These are phyloP conservation scores for Prunella strophiata DNA, from an alignment of 2,797 vertebrate species.

Conservation along the genomic window DNA sequence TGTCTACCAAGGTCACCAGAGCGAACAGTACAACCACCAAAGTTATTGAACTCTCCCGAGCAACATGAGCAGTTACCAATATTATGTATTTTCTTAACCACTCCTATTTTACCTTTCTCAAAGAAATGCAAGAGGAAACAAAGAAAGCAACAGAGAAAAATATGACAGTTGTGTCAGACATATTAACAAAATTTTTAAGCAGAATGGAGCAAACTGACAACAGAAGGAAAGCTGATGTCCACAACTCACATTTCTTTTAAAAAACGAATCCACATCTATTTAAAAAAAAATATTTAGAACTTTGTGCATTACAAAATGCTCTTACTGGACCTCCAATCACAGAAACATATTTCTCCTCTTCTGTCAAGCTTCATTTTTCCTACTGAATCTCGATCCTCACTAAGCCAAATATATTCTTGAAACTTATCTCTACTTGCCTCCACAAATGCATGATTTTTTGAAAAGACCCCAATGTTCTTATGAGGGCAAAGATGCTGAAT, in stretches of 20 bases:
- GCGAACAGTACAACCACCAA: background rate
- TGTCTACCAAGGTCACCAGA: background rate
- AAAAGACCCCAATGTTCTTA: background rate
- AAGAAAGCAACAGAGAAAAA: background rate
- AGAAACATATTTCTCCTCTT: background rate
- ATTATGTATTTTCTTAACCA: background rate
- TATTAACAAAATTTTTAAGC: background rate
- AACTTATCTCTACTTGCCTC: background rate
- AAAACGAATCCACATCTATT: background rate
- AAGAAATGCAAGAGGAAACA: background rate
- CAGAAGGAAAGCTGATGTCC: background rate
- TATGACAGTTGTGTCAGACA: background rate
- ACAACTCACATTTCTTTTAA: background rate
- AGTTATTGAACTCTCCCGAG: rapidly evolving
- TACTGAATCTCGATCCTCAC: background rate
- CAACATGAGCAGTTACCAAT: rapidly evolving
- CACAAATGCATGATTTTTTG: background rate
- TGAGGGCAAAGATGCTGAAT: background rate
- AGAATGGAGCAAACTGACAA: background rate
- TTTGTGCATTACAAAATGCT: background rate
- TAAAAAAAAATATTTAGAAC: background rate
- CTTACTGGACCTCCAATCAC: background rate
- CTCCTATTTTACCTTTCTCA: background rate
- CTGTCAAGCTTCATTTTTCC: background rate
- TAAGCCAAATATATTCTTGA: background rate